Conservation (phyloP, 2,797 vertebrate genomes). For the Danio jaintianensis region DNA sequence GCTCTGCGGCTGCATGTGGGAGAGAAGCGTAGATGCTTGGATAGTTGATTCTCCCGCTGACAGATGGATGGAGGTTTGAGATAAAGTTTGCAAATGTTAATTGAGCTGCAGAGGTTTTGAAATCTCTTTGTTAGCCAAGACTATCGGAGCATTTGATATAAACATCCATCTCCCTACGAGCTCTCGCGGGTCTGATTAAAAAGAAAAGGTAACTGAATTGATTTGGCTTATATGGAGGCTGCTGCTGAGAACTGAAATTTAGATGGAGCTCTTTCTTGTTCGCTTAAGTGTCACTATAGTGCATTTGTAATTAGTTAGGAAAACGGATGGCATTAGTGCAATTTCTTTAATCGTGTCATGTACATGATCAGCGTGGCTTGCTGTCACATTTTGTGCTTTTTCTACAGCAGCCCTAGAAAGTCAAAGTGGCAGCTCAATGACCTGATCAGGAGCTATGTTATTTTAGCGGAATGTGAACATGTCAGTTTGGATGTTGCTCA, state of each 20-base stretch:
- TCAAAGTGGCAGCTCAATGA: constrained; percentile 45
- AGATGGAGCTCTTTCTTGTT: not conserved
- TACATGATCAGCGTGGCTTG: not conserved
- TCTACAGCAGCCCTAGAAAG: constrained; percentile 11
- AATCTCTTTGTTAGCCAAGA: constrained; percentile 38
- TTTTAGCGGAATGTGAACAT: constrained; percentile 53
- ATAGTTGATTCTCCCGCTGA: constrained; percentile 27
- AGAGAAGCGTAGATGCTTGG: constrained; percentile 19
- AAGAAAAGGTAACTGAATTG: constrained; percentile 31
- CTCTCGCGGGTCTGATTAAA: constrained; percentile 40
- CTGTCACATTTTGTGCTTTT: constrained; percentile 14
- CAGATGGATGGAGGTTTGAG: constrained; percentile 39
- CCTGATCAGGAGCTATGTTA: constrained; percentile 42
- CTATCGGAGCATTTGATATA: constrained; percentile 34
- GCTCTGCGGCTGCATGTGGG: constrained; percentile 1
- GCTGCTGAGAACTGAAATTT: not conserved
- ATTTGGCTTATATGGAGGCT: not conserved
- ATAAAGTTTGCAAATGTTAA: constrained; percentile 48
- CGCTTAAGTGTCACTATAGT: not conserved
- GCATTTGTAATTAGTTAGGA: constrained; percentile 3
- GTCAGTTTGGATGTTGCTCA: constrained; percentile 53
- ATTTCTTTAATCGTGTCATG: constrained; percentile 26
- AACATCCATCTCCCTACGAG: constrained; percentile 25
- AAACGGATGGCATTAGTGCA: constrained; percentile 3
- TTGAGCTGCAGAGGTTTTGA: constrained; percentile 42